Conservation (phyloP, 1,140 invertebrate genomes). For the Agrypnia vestita region DNA sequence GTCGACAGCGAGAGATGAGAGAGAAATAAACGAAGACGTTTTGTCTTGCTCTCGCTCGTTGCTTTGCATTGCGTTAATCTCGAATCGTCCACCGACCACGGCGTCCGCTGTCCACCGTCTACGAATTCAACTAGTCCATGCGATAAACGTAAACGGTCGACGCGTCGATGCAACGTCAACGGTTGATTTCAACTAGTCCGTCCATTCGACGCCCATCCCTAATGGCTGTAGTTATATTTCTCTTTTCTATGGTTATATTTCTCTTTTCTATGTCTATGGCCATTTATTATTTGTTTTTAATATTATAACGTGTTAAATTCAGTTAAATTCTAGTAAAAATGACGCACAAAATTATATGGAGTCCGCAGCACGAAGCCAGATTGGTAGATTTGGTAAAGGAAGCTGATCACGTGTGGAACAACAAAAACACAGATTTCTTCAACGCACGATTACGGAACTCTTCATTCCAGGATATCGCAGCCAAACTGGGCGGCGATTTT, state of each 20-base stretch:
- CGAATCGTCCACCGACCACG: no score
- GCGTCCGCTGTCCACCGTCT: no score
- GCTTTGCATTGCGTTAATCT: no score
- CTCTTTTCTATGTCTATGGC: not conserved
- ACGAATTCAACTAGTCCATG: no score
- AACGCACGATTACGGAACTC: slow-evolving; percentile 43
- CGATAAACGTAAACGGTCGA: no score
- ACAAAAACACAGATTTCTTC: slow-evolving; percentile 42
- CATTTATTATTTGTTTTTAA: not conserved
- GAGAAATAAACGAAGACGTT: no score
- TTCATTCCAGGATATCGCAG: slow-evolving; percentile 43
- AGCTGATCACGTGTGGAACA: slow-evolving; percentile 49
- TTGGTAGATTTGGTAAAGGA: slow-evolving; percentile 44
- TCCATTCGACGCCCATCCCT: no score
- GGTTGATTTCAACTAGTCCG: no score
- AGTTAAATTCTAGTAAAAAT: not conserved
- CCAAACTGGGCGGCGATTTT: slow-evolving; percentile 40
- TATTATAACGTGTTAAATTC: not conserved
- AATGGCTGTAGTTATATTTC: no score
- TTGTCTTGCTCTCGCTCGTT: no score
- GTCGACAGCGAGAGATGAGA: no score
- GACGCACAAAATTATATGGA: slow-evolving; percentile 43
- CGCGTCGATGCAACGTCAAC: no score
- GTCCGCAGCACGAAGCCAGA: slow-evolving; percentile 41
- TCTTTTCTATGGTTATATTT: not conserved